These are phyloP conservation scores for Rhabditoides inermis DNA, from an alignment of 2,888 invertebrate genomes.

Conservation along the genomic window DNA sequence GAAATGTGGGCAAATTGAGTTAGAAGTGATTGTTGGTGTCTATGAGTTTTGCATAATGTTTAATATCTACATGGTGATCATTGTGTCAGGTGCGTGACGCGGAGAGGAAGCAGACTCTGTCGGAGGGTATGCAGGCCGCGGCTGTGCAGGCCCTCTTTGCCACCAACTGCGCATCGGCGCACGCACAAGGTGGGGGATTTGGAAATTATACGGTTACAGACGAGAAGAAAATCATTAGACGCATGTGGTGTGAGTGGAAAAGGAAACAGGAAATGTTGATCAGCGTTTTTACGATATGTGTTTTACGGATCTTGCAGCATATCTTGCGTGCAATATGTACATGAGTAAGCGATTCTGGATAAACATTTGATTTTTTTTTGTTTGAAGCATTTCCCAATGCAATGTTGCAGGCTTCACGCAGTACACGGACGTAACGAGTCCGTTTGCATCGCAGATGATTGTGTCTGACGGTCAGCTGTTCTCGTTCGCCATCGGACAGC, in stretches of 20 bases:
- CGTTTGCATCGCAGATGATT: conserved; percentile 76
- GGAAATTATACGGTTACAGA: too few relatives aligned
- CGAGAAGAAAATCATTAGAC: too few relatives aligned
- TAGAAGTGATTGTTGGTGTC: not conserved
- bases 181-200: conserved; percentile 46
- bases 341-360: not conserved
- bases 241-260: too few relatives aligned
- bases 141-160: conserved; percentile 44
- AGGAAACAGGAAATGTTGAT: too few relatives aligned
- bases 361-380: not conserved
- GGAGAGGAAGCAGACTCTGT: conserved; percentile 6
- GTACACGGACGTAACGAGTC: conserved; percentile 80
- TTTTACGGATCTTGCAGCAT: not conserved
- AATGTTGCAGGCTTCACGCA: conserved; percentile 68
- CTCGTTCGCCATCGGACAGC: conserved; percentile 80
- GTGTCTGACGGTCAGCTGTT: conserved; percentile 79
- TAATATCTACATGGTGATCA: too few relatives aligned
- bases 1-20: not conserved
- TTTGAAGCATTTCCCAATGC: not conserved
- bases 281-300: too few relatives aligned
- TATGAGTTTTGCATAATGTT: too few relatives aligned
- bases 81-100: not conserved
- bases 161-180: conserved; percentile 48
- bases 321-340: not conserved
- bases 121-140: conserved; percentile 17